Conservation (phyloP, 2,888 invertebrate species). For the Euclidia mi region DNA sequence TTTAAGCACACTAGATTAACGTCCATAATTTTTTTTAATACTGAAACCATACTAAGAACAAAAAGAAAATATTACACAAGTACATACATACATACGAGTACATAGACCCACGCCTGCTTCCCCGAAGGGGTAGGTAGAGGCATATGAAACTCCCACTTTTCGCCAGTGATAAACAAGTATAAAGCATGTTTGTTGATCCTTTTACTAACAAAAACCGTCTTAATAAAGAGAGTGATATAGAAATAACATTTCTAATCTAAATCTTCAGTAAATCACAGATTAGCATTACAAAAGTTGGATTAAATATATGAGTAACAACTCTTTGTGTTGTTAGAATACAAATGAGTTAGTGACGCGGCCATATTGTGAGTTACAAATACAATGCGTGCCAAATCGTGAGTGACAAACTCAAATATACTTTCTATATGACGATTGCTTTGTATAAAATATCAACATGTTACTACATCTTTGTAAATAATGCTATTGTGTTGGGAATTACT, state of each 20-base stretch:
- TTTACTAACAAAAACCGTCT: no score
- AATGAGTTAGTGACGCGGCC: slow-evolving; percentile 29
- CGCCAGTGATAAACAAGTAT: no score
- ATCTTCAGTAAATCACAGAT: slow-evolving; percentile 10
- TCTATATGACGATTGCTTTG: slow-evolving; percentile 39
- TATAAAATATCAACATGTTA: slow-evolving; percentile 19
- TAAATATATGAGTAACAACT: slow-evolving; percentile 31
- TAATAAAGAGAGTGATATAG: no score
- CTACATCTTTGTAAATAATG: slow-evolving; percentile 12
- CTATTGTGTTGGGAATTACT: not conserved
- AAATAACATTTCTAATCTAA: not conserved
- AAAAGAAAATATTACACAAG: no score
- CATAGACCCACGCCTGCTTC: no score
- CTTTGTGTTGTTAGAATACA: slow-evolving; percentile 34
- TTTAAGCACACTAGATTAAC: no score
- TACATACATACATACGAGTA: no score
- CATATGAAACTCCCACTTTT: no score
- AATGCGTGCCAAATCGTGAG: slow-evolving; percentile 47
- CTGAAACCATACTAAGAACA: no score
- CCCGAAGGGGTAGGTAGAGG: no score
- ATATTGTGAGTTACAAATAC: slow-evolving; percentile 30
- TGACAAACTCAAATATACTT: slow-evolving; percentile 53
- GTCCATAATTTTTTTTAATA: no score
- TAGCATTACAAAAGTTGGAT: slow-evolving; percentile 33
- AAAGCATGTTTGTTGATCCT: no score